These are phyloP conservation scores for Oxystoma pomonae DNA, from an alignment of 2,888 invertebrate genomes.

Conservation along the genomic window DNA sequence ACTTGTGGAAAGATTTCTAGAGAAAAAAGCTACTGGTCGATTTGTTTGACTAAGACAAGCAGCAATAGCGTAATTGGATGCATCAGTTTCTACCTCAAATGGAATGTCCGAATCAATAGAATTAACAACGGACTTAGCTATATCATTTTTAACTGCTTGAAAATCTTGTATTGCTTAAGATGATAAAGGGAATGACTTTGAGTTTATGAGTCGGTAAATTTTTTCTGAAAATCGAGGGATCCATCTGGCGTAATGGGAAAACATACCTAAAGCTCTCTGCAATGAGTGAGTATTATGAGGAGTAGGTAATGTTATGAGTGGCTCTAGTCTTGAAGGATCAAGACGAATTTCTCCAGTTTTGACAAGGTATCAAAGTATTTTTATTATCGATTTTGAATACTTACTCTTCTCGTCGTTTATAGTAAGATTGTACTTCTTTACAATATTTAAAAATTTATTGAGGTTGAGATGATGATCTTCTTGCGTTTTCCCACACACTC, in stretches of 20 bases:
- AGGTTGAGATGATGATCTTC: background rate
- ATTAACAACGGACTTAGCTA: background rate
- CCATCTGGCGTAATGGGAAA: background rate
- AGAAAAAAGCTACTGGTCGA: conserved; percentile 5
- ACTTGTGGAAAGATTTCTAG: conserved; percentile 4
- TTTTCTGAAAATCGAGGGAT: background rate
- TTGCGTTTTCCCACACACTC: background rate
- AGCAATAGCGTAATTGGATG: conserved; percentile 1
- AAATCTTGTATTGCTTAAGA: background rate
- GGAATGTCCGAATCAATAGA: background rate
- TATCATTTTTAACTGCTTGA: background rate
- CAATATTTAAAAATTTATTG: background rate
- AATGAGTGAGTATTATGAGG: background rate
- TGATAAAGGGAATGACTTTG: background rate
- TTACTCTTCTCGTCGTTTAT: background rate
- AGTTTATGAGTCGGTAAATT: background rate
- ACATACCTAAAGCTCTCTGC: background rate
- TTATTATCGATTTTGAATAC: background rate
- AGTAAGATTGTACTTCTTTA: background rate
- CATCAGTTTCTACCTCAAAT: background rate
- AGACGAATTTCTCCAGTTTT: background rate
- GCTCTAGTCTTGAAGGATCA: background rate
- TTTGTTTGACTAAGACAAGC: conserved; percentile 5
- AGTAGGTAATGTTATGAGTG: background rate
- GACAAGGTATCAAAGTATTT: background rate